Percentiles rank a stretch among this genome's conserved stretches.
Evolutionary conservation across 2,888 invertebrate species (phyloP).

Genomic region (Hyposoter dolosus): DNA sequence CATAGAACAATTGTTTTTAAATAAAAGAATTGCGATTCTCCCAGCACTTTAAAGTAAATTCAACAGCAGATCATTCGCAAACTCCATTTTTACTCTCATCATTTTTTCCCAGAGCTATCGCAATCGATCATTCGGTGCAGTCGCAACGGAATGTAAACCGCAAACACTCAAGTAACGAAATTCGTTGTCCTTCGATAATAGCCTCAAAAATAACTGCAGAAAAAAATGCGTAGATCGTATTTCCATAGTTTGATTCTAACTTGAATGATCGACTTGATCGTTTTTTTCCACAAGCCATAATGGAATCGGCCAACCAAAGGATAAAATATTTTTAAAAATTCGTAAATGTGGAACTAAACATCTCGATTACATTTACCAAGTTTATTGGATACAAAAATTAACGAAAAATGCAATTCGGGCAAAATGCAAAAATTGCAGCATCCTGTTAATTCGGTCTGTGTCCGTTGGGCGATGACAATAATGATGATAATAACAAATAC

Average conservation of each 20-base stretch:
- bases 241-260: neutral
- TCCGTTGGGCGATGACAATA: constrained; percentile 32
- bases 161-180: neutral
- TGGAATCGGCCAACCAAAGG: neutral
- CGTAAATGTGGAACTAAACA: neutral
- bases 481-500: constrained; percentile 38
- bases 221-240: neutral
- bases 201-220: neutral
- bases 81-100: neutral
- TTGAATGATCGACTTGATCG: neutral
- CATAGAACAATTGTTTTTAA: neutral
- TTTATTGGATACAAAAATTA: neutral
- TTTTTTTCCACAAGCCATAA: neutral
- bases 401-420: neutral
- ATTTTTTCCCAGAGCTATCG: neutral
- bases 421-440: neutral
- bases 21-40: neutral
- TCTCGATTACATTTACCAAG: neutral
- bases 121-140: neutral
- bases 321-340: neutral
- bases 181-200: neutral
- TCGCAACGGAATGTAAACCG: neutral
- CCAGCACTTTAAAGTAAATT: neutral
- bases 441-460: constrained; percentile 21
- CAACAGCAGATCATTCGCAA: neutral